Percentiles rank a stretch among this genome's conserved stretches.
These are phyloP conservation scores for Heliconius cydno DNA, from an alignment of 2,888 invertebrate species.

Conservation along the genomic window DNA sequence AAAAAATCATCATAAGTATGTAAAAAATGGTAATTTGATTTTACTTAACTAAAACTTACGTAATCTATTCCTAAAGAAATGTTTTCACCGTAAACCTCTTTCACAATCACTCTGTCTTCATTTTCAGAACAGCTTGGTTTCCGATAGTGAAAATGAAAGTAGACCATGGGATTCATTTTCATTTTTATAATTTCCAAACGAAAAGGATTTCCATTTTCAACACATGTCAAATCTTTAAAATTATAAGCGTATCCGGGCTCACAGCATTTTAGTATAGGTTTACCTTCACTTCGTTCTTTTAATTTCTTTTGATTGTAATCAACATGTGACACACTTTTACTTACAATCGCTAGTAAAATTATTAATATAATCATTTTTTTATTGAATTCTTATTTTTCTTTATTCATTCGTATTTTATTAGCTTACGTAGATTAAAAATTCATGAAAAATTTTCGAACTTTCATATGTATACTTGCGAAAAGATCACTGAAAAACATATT, in stretches of 20 bases:
- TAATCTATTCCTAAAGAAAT: neutral
- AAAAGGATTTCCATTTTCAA: conserved; percentile 13
- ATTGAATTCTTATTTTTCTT: neutral
- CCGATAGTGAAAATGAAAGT: neutral
- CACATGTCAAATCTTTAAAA: conserved; percentile 6
- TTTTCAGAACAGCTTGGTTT: conserved; percentile 1
- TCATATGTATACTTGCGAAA: neutral
- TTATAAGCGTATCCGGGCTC: neutral
- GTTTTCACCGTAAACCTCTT: conserved; percentile 7
- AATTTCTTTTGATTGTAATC: neutral
- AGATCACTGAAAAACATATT: neutral
- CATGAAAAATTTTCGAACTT: neutral
- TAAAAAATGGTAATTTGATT: neutral
- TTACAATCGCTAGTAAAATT: neutral
- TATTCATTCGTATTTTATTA: too few relatives aligned
- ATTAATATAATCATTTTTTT: conserved; percentile 2
- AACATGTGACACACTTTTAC: neutral
- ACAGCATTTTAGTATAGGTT: conserved; percentile 14
- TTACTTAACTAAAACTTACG: neutral
- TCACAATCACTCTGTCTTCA: neutral
- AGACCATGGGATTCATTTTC: neutral
- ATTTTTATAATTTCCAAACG: neutral
- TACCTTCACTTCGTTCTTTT: neutral
- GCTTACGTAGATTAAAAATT: neutral
- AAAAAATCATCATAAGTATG: too few relatives aligned